A percentile compares a stretch with the other conserved stretches of the same genome.
phyloP scores from a whole-genome alignment of 2,113 vertebrate genomes.

The Rhinoderma darwinii region DNA sequence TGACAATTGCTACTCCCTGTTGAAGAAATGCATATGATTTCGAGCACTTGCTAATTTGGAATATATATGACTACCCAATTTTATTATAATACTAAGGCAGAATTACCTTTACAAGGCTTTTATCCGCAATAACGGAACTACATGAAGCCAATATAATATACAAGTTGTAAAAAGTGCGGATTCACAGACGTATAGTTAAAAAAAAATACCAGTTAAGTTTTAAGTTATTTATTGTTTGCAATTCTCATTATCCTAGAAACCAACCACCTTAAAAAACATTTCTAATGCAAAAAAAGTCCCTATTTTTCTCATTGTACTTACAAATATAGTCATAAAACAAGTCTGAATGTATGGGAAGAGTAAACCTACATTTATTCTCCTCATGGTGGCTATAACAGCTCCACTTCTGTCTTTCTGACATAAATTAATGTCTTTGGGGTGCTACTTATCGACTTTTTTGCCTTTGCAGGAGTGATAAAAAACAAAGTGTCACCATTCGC shows the following conservation, averaged over 20 bases:
- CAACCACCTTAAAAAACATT: slow-evolving; percentile 55
- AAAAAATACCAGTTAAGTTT: slow-evolving; percentile 52
- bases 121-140: slow-evolving; percentile 44
- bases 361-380: slow-evolving; percentile 57
- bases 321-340: slow-evolving; percentile 56
- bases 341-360: slow-evolving; percentile 52
- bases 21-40: slow-evolving; percentile 41
- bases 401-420: slow-evolving; percentile 51
- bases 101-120: slow-evolving; percentile 56
- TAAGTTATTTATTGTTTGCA: slow-evolving; percentile 58
- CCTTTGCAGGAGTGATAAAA: slow-evolving; percentile 55
- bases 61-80: slow-evolving; percentile 50
- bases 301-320: slow-evolving; percentile 58
- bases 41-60: slow-evolving; percentile 32
- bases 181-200: slow-evolving; percentile 48
- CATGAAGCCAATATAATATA: slow-evolving; percentile 32
- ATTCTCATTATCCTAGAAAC: slow-evolving; percentile 54
- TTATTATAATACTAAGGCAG: slow-evolving; percentile 48
- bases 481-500: slow-evolving; percentile 41
- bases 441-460: slow-evolving; percentile 57
- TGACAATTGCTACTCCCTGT: slow-evolving; percentile 28
- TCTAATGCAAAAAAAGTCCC: slow-evolving; percentile 55
- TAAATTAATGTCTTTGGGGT: slow-evolving; percentile 60
- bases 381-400: slow-evolving; percentile 57
- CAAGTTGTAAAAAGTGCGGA: slow-evolving; percentile 51